A percentile compares a stretch with the other conserved stretches of the same genome.
phyloP scores from a whole-genome alignment of 2,113 vertebrate species.

The Sciurus niger region DNA sequence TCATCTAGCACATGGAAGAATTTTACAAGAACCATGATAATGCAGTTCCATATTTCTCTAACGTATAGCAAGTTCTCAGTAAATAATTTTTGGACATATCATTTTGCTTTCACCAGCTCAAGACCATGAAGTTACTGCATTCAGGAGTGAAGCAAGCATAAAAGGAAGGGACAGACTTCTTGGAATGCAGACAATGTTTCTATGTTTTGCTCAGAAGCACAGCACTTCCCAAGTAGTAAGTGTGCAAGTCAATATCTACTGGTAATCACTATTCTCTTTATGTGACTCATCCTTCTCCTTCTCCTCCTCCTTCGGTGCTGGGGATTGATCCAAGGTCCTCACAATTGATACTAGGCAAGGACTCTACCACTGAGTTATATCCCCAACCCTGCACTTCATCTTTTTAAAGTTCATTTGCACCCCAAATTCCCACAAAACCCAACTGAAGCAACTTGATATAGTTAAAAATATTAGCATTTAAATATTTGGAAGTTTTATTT shows the following conservation, averaged over 20 bases:
- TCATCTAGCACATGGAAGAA: neutral
- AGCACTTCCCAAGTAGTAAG: neutral
- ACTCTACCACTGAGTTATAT: neutral
- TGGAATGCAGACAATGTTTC: neutral
- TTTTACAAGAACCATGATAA: neutral
- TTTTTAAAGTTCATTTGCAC: neutral
- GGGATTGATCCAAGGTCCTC: neutral
- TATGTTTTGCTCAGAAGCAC: neutral
- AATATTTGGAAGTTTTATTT: conserved; percentile 23
- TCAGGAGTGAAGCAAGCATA: neutral
- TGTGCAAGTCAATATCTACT: neutral
- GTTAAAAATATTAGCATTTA: conserved; percentile 8
- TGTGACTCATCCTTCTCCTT: too few species aligned
- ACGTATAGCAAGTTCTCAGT: neutral
- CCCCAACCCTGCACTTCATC: neutral
- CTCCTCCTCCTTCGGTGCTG: neutral
- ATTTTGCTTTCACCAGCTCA: conserved; percentile 19
- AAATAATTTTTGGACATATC: neutral
- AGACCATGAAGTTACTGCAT: neutral
- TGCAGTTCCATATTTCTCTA: neutral
- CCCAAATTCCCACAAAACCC: neutral
- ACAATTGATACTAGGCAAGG: neutral
- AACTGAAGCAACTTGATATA: conserved; percentile 2
- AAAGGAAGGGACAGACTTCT: neutral
- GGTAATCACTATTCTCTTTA: neutral